These are phyloP conservation scores for Muntiacus reevesi DNA, from an alignment of 2,113 vertebrate species.

Conservation along the genomic window DNA sequence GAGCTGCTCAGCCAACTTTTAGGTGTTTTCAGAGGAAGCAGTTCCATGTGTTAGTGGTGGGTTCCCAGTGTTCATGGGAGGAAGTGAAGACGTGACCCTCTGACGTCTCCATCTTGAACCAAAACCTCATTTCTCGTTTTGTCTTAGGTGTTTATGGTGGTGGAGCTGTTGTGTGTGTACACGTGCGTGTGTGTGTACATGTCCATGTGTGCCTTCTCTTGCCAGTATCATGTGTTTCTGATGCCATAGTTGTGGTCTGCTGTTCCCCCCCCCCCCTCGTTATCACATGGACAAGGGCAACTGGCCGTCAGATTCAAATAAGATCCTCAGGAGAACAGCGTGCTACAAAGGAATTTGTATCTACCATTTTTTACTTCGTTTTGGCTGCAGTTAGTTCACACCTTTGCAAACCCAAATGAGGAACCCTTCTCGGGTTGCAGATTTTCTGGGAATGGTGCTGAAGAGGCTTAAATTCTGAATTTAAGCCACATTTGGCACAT, in stretches of 20 bases:
- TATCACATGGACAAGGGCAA: not conserved
- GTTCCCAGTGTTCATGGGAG: not conserved
- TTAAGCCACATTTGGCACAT: constrained; percentile 44
- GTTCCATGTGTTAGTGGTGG: not conserved
- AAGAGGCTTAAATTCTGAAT: constrained; percentile 48
- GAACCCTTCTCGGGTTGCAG: not conserved
- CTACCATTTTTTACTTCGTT: not conserved
- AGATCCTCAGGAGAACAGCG: not conserved
- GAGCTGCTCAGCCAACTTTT: not conserved
- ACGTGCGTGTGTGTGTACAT: not conserved
- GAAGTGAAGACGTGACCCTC: not conserved
- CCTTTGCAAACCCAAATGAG: not conserved
- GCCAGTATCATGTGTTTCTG: not conserved
- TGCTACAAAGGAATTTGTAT: not conserved
- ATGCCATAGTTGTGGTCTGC: not conserved
- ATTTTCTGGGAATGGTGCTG: constrained; percentile 46
- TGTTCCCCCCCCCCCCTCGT: not conserved
- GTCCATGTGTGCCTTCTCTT: fast-evolving
- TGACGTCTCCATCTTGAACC: not conserved
- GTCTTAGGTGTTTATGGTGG: not conserved
- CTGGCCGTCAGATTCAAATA: not conserved
- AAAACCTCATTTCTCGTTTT: not conserved
- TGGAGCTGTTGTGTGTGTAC: not conserved
- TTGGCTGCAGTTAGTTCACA: constrained; percentile 41
- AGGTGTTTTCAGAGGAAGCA: not conserved